Evolutionary conservation across 2,797 vertebrate genomes (phyloP).

Genomic region (Danio choprae): DNA sequence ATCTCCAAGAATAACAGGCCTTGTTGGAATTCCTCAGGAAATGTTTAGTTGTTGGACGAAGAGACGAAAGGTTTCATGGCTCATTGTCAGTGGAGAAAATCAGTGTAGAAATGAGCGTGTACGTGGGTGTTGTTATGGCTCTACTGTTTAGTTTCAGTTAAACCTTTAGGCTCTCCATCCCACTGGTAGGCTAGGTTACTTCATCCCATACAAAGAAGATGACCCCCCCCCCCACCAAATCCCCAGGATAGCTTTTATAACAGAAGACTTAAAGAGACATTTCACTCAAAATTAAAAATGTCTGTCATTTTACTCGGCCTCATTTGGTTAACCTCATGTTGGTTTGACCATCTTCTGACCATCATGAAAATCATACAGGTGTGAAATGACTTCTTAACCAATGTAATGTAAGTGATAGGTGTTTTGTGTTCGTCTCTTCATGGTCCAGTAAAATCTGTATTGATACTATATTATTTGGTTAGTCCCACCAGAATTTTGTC

Average conservation of each 20-base stretch:
- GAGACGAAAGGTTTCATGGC: constrained; percentile 63
- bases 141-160: constrained; percentile 67
- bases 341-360: not conserved
- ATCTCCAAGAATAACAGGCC: constrained; percentile 73
- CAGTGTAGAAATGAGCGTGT: constrained; percentile 65
- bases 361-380: not conserved
- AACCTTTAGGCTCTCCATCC: constrained; percentile 64
- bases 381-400: not conserved
- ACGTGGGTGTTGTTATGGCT: constrained; percentile 58
- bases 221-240: not conserved
- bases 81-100: constrained; percentile 61
- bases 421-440: too few species aligned
- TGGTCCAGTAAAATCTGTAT: not conserved
- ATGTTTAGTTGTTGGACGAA: constrained; percentile 63
- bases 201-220: not conserved
- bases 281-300: not conserved
- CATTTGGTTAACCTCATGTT: not conserved
- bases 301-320: not conserved
- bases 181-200: not conserved
- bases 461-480: not conserved
- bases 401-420: too few species aligned
- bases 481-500: too few species aligned
- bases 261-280: not conserved
- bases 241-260: not conserved
- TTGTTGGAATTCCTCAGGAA: constrained; percentile 77